Conservation (phyloP, 2,113 vertebrate species). For the Oreochromis aureus region DNA sequence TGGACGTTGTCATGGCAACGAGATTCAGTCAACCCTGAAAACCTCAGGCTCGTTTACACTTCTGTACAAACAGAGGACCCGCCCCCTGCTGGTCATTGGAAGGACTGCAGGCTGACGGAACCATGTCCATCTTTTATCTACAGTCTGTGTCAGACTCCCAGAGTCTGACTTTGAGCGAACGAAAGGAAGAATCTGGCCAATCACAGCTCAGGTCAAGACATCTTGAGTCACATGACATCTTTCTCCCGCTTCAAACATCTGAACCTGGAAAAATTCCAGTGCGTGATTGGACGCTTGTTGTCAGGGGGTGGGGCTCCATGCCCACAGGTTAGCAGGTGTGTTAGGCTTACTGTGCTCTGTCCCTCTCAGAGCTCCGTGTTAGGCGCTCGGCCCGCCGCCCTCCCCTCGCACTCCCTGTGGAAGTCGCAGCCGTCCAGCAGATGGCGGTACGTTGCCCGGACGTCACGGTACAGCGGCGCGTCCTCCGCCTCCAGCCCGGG, state of each 20-base stretch:
- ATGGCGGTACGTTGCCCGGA: constrained; percentile 80
- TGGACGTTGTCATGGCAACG: background rate
- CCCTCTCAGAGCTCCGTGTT: constrained; percentile 62
- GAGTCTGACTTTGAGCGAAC: background rate
- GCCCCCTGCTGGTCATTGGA: background rate
- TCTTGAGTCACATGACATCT: background rate
- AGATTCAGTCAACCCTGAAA: background rate
- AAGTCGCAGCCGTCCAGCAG: constrained; percentile 81
- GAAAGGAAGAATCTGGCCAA: background rate
- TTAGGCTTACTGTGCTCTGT: background rate
- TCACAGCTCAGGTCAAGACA: background rate
- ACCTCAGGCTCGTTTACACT: background rate
- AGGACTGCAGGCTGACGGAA: background rate
- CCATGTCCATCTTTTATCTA: background rate
- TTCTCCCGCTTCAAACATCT: background rate
- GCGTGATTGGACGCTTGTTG: background rate
- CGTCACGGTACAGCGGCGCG: constrained; percentile 72
- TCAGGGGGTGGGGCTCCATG: background rate
- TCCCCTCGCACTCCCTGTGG: constrained; percentile 74
- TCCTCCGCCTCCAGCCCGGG: constrained; percentile 73
- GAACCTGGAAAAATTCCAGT: background rate
- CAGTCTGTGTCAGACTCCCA: background rate
- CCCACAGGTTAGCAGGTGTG: background rate
- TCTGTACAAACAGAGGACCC: background rate
- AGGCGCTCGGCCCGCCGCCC: background rate